A percentile compares a stretch with the other conserved stretches of the same genome.
phyloP scores from a whole-genome alignment of 1,140 invertebrate species.

The Odontomachus brunneus region DNA sequence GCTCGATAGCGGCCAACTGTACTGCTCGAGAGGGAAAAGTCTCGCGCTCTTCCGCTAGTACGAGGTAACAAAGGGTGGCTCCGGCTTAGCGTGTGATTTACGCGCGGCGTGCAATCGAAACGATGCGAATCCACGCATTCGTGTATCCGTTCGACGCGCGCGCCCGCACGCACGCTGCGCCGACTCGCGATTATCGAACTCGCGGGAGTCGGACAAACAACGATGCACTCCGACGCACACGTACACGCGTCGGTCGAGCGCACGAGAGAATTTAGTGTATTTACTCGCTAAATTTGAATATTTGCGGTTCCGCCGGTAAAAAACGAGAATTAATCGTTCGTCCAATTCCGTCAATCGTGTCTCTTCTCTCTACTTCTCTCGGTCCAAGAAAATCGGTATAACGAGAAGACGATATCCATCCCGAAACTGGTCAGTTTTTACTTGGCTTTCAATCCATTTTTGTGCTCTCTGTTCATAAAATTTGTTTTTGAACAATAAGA shows the following conservation, averaged over 20 bases:
- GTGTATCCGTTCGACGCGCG: constrained; percentile 16
- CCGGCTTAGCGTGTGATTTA: constrained; percentile 19
- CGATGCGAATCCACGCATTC: not conserved
- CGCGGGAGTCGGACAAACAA: not conserved
- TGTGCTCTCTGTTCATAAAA: no score
- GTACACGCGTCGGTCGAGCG: no score
- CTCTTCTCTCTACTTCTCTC: not conserved
- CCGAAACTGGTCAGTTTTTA: no score
- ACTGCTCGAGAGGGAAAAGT: constrained; percentile 41
- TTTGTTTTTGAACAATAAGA: no score
- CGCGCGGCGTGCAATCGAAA: not conserved
- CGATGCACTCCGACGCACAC: no score
- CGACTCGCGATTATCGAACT: constrained; percentile 6
- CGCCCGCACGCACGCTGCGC: no score
- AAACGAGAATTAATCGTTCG: no score
- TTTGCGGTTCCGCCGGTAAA: not conserved
- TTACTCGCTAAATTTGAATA: not conserved
- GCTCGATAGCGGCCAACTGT: constrained; percentile 40
- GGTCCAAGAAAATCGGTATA: no score
- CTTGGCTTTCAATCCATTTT: no score
- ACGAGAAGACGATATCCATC: no score
- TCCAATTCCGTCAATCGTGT: not conserved
- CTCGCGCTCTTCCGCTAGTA: no score
- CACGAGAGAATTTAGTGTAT: not conserved
- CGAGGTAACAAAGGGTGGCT: not conserved